Conservation (phyloP, 2,888 invertebrate genomes). For the Cheilosia scutellata region DNA sequence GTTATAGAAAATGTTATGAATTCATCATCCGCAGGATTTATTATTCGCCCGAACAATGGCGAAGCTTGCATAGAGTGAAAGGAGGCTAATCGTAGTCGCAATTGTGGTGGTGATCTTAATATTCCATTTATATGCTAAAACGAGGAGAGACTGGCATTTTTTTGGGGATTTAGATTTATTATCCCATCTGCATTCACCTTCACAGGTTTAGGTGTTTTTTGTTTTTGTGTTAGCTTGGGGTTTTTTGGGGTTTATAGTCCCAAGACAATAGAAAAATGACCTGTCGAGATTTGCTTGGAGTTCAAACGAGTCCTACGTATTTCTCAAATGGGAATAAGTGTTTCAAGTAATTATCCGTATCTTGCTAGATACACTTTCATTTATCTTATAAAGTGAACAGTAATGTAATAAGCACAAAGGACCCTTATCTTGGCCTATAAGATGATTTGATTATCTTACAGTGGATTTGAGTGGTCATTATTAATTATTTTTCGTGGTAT, state of each 20-base stretch:
- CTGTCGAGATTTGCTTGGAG: too few species aligned
- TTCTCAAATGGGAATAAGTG: too few species aligned
- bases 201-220: too few species aligned
- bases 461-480: too few species aligned
- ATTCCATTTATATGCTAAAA: constrained; percentile 57
- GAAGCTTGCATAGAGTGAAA: not conserved
- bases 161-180: not conserved
- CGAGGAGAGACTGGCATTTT: not conserved
- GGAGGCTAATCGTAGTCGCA: not conserved
- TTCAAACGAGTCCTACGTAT: too few species aligned
- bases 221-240: not conserved
- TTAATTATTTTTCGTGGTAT: too few species aligned
- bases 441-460: too few species aligned
- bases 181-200: not conserved
- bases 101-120: constrained; percentile 7
- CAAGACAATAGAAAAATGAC: too few species aligned
- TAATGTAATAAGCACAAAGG: not conserved
- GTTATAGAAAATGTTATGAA: constrained; percentile 11
- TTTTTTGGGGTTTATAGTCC: too few species aligned
- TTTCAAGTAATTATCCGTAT: too few species aligned
- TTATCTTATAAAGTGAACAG: not conserved
- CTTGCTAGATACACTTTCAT: too few species aligned
- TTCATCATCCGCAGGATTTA: constrained; percentile 18
- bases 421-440: too few species aligned
- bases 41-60: constrained; percentile 33